Base-by-base conservation (phyloP, 2,888 invertebrate species). In the Pyrgus malvae region DNA sequence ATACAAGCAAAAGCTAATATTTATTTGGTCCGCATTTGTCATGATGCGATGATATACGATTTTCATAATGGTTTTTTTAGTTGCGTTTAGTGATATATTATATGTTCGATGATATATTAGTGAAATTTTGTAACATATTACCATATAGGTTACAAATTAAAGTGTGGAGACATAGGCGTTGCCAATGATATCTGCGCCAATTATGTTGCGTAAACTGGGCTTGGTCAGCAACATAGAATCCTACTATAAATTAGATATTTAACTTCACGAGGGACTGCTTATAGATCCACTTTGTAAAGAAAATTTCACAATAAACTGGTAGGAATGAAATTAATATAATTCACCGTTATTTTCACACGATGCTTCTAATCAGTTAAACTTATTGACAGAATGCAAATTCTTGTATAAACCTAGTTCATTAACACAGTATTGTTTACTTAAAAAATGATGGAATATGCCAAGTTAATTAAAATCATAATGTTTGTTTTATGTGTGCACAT, bases 201-300 rank as follows among this genome's bases (percentile, higher is more conserved):
- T 72, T 54, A 64, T 58, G 59, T 85, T 85, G 65, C 74, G 63
- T 69, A 78, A 83, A 62, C 64, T 74, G 75, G 79, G 76, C 72
- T 74, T 67, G 78, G 73, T 66, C 68, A 64, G 59, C 61, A 63
- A 70, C 72, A 67, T 67, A 62, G 69, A 70, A 70, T 66, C 33
- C 33, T 33, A 27, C 9, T 46, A 82, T 73, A 77, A 79, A 75
- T 69, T 72, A 63, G 63, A 60, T 62, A 65, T 69, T 76, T 81
- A 74, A 78, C 31, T 31, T 17, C 8, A 25, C n/a, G 17, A 23
- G 21, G 45, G 33, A 17, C 21, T 23, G 33, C 35, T 46, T 45
- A 33, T 31, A 33, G 33, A 33, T 33, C 45, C 23, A 46, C 45
- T 33, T 23, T 4, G 23, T 46, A 21, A 35, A 33, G 9, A 3